Conservation (phyloP, 2,797 vertebrate genomes). For the Rhodeus uyekii region DNA sequence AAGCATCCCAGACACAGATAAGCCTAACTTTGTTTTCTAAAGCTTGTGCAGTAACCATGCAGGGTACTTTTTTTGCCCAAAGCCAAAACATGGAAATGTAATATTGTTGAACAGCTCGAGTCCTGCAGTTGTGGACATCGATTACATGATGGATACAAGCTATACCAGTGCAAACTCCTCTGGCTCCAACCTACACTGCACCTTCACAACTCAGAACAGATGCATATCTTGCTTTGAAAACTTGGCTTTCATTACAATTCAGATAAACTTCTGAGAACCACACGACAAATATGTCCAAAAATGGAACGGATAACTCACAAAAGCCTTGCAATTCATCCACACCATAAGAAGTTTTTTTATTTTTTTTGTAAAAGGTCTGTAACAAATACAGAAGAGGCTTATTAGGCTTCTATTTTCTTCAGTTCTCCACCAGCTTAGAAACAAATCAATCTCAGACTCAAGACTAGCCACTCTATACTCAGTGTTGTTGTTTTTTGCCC, state of each 20-base stretch:
- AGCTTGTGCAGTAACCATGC: background rate
- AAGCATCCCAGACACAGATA: conserved; percentile 1
- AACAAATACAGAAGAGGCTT: conserved; percentile 14
- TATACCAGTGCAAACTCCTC: conserved; percentile 19
- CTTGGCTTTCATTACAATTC: conserved; percentile 14
- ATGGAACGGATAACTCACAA: background rate
- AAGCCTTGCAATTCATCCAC: background rate
- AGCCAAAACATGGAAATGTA: conserved; percentile 27
- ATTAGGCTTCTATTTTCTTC: conserved; percentile 13
- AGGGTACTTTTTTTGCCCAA: conserved; percentile 5
- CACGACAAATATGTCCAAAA: conserved; percentile 11
- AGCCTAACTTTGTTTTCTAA: conserved; percentile 15
- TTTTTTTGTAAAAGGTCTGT: background rate
- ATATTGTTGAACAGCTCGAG: conserved; percentile 13
- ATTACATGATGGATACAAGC: conserved; percentile 29
- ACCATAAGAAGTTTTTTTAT: background rate
- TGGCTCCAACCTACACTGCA: conserved; percentile 6
- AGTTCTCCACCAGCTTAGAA: conserved; percentile 3
- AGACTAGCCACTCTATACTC: conserved; percentile 20
- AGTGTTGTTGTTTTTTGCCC: conserved; percentile 51
- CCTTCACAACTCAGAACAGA: conserved; percentile 27
- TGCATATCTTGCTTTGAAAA: background rate
- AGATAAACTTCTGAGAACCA: background rate
- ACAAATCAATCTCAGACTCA: conserved; percentile 17
- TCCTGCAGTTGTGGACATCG: conserved; percentile 17